These are phyloP conservation scores for Corythaixoides concolor DNA, from an alignment of 2,113 vertebrate genomes.

Conservation along the genomic window DNA sequence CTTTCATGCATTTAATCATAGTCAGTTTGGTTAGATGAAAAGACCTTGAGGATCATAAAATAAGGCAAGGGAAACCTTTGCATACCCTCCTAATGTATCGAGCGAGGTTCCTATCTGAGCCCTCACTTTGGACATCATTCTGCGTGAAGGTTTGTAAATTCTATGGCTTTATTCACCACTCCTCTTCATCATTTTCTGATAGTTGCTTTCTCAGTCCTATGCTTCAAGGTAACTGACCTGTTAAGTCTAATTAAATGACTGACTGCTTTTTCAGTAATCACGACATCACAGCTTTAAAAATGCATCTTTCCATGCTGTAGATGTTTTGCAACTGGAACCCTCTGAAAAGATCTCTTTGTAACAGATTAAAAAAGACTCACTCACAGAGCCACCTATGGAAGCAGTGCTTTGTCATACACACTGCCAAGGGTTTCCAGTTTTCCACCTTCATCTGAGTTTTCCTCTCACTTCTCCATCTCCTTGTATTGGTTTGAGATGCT, in stretches of 20 bases:
- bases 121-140: background rate
- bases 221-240: background rate
- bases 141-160: background rate
- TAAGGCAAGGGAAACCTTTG: background rate
- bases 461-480: background rate
- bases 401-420: background rate
- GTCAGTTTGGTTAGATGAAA: background rate
- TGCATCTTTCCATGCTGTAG: background rate
- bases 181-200: background rate
- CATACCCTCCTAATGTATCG: accelerated
- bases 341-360: background rate
- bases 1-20: background rate
- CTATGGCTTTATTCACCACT: background rate
- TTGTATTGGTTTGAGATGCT: background rate
- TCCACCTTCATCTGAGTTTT: background rate
- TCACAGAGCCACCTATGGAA: background rate
- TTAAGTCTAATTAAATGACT: background rate
- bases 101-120: background rate
- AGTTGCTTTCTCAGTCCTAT: background rate
- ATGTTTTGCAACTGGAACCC: background rate
- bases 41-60: background rate
- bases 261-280: background rate
- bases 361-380: background rate
- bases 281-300: background rate
- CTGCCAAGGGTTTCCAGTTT: background rate